Evolutionary conservation across 2,113 vertebrate genomes (phyloP), one percentile per base, ranked within the genome.

Genomic region (Hippocampus abdominalis): DNA sequence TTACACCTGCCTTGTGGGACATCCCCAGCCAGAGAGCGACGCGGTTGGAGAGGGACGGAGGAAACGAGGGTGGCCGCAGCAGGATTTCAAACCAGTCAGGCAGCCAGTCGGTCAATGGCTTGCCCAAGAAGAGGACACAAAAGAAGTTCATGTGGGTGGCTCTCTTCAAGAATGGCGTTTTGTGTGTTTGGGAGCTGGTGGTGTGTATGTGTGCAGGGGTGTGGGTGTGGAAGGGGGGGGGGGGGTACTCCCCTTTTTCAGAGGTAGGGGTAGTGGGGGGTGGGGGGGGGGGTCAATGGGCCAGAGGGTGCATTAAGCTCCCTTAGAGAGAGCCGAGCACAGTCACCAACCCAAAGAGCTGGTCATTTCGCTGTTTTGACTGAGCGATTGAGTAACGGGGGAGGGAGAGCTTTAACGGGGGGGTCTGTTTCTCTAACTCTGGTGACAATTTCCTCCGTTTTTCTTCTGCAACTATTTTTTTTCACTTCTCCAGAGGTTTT

Each of bases 71-170:
- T 39, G 64, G 61, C 21, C 21, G 42, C 49, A 16, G 20, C 70
- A 32, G 74, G 77, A 77, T 79, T 82, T 70, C n/a, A 91, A 87
- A 18, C 49, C 29, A 68, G 46, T 20, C 46, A 67, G 21, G 18
- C 20, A 82, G 69, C 78, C 77, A 71, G 77, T 81, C 91, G 92
- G 93, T 94, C 93, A 94, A 89, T 92, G 91, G 91, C 91, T 93
- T 79, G 89, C 92, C 92, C 89, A 90, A 92, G 89, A 85, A 89
- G 90, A 87, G 83, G 91, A 92, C 93, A 98, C 95, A 97, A 98
- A 96, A 95, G 95, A 92, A 74, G 66, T 83, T 91, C 92, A 93
- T 95, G 95, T 94, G 93, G 95, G 93, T 91, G 89, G 91, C 90
- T 94, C 94, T 95, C 95, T 95, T 95, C 94, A 94, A 91, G 93